phyloP scores from a whole-genome alignment of 2,888 invertebrate species.

The Maniola hyperantus region DNA sequence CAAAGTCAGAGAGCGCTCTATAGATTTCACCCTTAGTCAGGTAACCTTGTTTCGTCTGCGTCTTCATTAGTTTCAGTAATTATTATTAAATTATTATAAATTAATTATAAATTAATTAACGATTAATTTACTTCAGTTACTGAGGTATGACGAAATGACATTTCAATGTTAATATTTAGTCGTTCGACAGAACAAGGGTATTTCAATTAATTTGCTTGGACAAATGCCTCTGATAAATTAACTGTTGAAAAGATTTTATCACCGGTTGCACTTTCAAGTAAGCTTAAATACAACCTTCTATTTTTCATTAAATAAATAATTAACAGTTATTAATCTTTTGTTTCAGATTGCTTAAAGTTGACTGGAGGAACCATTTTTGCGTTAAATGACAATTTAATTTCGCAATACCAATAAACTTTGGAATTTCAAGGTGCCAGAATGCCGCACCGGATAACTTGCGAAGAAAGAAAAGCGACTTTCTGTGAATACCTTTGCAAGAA shows the following conservation, averaged over 20 bases:
- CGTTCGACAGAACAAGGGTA: constrained; percentile 31
- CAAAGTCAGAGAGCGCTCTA: too few relatives aligned
- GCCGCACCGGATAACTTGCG: too few relatives aligned
- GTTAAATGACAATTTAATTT: too few relatives aligned
- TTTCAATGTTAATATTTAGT: constrained; percentile 29
- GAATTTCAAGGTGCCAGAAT: too few relatives aligned
- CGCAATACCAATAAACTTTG: too few relatives aligned
- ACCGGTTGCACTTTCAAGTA: constrained; percentile 12
- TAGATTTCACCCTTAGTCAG: too few relatives aligned
- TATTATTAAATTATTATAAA: too few relatives aligned
- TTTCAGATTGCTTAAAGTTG: neutral
- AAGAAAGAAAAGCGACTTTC: too few relatives aligned
- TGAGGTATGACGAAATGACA: constrained; percentile 26
- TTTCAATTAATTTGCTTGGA: constrained; percentile 28
- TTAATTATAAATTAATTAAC: too few relatives aligned
- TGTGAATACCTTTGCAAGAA: too few relatives aligned
- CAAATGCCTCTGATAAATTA: constrained; percentile 18
- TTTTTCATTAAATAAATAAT: neutral
- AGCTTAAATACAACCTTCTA: constrained; percentile 2
- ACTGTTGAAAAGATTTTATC: constrained; percentile 21
- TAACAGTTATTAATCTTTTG: neutral
- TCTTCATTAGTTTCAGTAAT: constrained; percentile 16
- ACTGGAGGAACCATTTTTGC: too few relatives aligned
- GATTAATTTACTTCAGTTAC: constrained; percentile 20
- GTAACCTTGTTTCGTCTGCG: constrained; percentile 12